Percentiles rank a stretch among this genome's conserved stretches.
Evolutionary conservation across 2,113 vertebrate genomes (phyloP).

Genomic region (Ailuropoda melanoleuca): DNA sequence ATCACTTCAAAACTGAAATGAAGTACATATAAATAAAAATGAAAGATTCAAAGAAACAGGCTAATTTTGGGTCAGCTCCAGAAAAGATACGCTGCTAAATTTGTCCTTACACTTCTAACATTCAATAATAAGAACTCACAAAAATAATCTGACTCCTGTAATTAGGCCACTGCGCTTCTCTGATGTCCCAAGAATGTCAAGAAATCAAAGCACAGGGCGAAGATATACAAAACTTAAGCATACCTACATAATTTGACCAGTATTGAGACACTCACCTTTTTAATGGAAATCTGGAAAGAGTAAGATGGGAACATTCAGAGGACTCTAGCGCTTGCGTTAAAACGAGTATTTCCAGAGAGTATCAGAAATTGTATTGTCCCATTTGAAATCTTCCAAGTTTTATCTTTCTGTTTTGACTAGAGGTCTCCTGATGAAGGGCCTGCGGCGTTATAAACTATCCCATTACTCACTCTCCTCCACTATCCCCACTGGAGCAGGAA

Average conservation of each 20-base stretch:
- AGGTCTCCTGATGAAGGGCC: conserved; percentile 59
- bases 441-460: conserved; percentile 64
- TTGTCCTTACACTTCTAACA: background rate
- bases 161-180: background rate
- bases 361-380: conserved; percentile 40
- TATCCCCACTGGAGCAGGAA: conserved; percentile 67
- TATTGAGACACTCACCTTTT: conserved; percentile 33
- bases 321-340: conserved; percentile 44
- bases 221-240: background rate
- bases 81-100: background rate
- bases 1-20: background rate
- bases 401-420: conserved; percentile 78
- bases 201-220: background rate
- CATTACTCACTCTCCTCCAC: conserved; percentile 73
- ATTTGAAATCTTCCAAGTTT: conserved; percentile 49
- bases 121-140: background rate
- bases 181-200: background rate
- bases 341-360: background rate
- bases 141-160: background rate
- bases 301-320: conserved; percentile 45
- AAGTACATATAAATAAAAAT: background rate
- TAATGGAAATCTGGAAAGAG: background rate
- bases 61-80: background rate
- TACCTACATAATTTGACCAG: background rate
- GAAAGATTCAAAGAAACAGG: background rate